Conservation (phyloP, 64 coral and sea anemone genomes). For the Stylophora pistillata region DNA sequence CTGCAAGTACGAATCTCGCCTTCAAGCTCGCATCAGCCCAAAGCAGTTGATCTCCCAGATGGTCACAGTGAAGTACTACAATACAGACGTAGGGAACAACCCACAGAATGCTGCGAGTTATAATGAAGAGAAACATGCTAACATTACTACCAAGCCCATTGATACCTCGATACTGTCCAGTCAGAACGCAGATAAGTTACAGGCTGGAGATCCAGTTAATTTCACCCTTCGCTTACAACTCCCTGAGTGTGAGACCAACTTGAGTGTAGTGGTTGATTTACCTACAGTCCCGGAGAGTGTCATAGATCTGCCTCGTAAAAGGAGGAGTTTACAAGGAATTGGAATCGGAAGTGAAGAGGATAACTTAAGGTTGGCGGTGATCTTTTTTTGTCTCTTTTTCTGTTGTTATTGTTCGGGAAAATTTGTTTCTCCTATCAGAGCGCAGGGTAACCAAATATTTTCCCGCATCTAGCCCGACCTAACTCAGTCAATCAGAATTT, state of each 20-base stretch:
- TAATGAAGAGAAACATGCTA: conserved; percentile 19
- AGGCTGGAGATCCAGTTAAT: conserved; percentile 73
- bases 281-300: conserved; percentile 42
- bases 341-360: neutral
- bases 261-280: conserved; percentile 42
- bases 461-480: no score
- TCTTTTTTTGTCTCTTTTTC: neutral
- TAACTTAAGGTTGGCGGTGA: neutral
- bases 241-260: conserved; percentile 74
- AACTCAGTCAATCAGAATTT: no score
- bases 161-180: conserved; percentile 49
- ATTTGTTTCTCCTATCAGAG: no score
- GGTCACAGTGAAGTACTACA: conserved; percentile 57
- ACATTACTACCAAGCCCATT: conserved; percentile 36
- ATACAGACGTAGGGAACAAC: neutral
- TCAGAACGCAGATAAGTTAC: conserved; percentile 44
- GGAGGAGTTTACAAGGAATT: neutral
- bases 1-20: conserved; percentile 41
- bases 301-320: conserved; percentile 20
- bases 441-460: no score
- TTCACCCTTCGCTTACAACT: conserved; percentile 53
- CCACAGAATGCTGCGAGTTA: conserved; percentile 56
- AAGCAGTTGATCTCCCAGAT: conserved; percentile 53
- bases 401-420: no score
- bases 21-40: conserved; percentile 47